Evolutionary conservation across 1,140 invertebrate species (phyloP), one percentile per base, ranked within the genome.

Genomic region (Hyphantria cunea): DNA sequence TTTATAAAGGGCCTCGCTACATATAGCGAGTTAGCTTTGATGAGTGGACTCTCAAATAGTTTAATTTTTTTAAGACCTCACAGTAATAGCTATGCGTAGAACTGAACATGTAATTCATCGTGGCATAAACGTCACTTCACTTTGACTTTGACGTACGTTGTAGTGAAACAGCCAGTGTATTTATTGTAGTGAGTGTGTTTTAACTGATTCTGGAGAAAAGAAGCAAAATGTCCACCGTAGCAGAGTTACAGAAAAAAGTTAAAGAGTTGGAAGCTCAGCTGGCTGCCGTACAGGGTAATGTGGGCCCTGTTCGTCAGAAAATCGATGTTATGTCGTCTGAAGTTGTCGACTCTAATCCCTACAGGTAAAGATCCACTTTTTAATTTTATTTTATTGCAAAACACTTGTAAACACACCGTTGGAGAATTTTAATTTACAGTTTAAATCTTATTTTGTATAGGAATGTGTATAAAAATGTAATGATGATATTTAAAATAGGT

Each of bases 301-400:
- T 83, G 56, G 83, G 72, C 6, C 78, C 77, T 14, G 88, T 74
- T 5, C 85, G 95, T 47, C 86, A 94, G 64, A 91, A 91, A 84
- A 91, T 90, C 42, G 83, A 88, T 37, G 83, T 87, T 37, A 90
- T 90, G 87, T 90, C 87, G 14, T 85, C 85, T 0, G 87, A 90
- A 82, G 99, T 99, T n/a, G 96, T 98, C 11, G 98, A 99, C 91
- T 96, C 97, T 0, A 99, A 99, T 93, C 99, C 99, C 0, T 99
- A 99, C 93, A 99, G 96, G 96, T 97, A 89, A 84, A 75, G 68
- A 54, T 9, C 25, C 3, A 37, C 9, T 25, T 25, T 60, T 55
- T 69, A 44, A 39, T 15, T 41, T 6, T 31, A 7, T 6, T 3
- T 17, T 6, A 41, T 3, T 8, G 6, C 15, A 12, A 6, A 39